These are phyloP conservation scores for Todiramphus saurophagus DNA, from an alignment of 2,113 vertebrate genomes.

Conservation along the genomic window DNA sequence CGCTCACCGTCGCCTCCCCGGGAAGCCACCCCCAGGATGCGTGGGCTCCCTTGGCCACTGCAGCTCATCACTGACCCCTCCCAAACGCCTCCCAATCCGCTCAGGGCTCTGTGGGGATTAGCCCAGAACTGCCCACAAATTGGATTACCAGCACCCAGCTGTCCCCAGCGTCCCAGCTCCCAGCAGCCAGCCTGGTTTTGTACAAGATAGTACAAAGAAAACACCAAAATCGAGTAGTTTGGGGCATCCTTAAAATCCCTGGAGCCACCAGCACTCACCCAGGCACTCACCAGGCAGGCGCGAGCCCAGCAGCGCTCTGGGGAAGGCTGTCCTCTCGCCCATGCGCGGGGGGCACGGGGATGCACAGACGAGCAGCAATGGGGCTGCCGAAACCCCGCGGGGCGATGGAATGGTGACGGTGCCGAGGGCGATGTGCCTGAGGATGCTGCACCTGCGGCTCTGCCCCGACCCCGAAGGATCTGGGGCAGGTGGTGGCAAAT, in stretches of 20 bases:
- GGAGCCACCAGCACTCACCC: background rate
- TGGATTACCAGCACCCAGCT: slow-evolving; percentile 40
- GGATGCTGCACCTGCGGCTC: background rate
- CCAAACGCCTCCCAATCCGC: background rate
- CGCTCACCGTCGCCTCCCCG: background rate
- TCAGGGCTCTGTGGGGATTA: slow-evolving; percentile 33
- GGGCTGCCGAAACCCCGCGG: background rate
- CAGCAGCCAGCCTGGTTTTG: background rate
- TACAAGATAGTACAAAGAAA: background rate
- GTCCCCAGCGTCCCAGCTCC: background rate
- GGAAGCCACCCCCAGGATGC: background rate
- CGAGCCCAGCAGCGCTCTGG: fast-evolving
- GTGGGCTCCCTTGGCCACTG: background rate
- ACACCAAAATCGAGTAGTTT: background rate
- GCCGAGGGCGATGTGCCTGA: background rate
- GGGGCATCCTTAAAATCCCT: background rate
- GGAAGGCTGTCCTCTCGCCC: fast-evolving
- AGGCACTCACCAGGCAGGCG: background rate
- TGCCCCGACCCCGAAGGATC: background rate
- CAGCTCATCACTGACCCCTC: background rate
- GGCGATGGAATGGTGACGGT: background rate
- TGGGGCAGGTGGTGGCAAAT: background rate
- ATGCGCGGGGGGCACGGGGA: fast-evolving
- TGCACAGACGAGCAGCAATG: fast-evolving
- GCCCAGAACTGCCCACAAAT: background rate